These are phyloP conservation scores for Oreochromis aureus DNA, from an alignment of 2,113 vertebrate species.

Conservation along the genomic window DNA sequence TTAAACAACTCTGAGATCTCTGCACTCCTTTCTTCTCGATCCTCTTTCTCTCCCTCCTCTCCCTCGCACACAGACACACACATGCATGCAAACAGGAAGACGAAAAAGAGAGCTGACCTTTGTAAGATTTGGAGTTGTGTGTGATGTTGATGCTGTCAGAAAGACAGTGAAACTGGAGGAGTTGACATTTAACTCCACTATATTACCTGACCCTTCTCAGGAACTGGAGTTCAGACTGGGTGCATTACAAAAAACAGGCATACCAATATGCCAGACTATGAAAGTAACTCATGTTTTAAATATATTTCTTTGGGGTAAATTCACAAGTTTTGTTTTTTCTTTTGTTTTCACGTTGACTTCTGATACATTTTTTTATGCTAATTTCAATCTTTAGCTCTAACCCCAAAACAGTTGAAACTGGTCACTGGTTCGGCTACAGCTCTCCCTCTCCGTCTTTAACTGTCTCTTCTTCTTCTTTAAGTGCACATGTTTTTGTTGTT, in stretches of 20 bases:
- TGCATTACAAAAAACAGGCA: not conserved
- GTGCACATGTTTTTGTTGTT: not conserved
- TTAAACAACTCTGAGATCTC: conserved; percentile 42
- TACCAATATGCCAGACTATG: not conserved
- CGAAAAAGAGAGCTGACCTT: conserved; percentile 30
- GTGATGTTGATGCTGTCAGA: conserved; percentile 41
- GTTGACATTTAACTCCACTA: conserved; percentile 44
- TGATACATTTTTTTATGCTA: not conserved
- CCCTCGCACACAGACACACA: not conserved
- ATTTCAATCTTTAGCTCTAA: not conserved
- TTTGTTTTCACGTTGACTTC: not conserved
- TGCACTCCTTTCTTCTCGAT: not conserved
- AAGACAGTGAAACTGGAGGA: conserved; percentile 32
- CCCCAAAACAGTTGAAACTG: not conserved
- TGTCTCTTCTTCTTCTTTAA: not conserved
- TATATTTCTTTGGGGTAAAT: not conserved
- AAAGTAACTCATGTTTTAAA: not conserved
- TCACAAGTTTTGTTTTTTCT: not conserved
- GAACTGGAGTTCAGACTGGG: not conserved
- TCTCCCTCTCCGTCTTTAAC: not conserved
- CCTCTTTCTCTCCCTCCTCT: not conserved
- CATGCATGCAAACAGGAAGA: not conserved
- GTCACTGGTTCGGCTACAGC: not conserved
- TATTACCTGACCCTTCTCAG: conserved; percentile 38
- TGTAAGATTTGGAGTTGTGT: conserved; percentile 29